A percentile compares a stretch with the other conserved stretches of the same genome.
Evolutionary conservation across 2,113 vertebrate species (phyloP).

Genomic region (Lanius collurio): DNA sequence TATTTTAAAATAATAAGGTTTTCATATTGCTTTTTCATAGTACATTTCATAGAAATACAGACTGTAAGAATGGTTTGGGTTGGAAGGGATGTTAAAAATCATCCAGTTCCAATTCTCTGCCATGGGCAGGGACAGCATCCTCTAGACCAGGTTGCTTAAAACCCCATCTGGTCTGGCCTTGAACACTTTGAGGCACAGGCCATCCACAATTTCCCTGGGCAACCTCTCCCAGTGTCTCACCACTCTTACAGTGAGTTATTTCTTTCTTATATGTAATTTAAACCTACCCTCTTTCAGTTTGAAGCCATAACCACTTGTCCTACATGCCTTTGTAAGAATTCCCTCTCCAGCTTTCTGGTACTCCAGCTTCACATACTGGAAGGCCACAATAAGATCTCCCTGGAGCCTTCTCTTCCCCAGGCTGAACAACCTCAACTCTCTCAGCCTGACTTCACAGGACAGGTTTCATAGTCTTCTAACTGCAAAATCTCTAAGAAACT

Average conservation of each 20-base stretch:
- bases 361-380: neutral
- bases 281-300: neutral
- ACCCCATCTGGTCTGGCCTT: neutral
- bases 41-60: neutral
- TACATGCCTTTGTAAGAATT: neutral
- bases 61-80: neutral
- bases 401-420: neutral
- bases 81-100: neutral
- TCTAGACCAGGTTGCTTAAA: neutral
- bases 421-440: neutral
- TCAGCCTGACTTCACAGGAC: neutral
- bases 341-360: neutral
- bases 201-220: neutral
- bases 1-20: neutral
- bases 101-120: neutral
- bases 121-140: neutral
- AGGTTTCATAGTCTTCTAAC: neutral
- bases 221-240: neutral
- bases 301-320: neutral
- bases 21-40: neutral
- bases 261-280: neutral
- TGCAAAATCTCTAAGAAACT: neutral
- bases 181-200: neutral
- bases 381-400: neutral
- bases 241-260: neutral